These are phyloP conservation scores for Callocephalon fimbriatum DNA, from an alignment of 2,113 vertebrate species.

Conservation along the genomic window DNA sequence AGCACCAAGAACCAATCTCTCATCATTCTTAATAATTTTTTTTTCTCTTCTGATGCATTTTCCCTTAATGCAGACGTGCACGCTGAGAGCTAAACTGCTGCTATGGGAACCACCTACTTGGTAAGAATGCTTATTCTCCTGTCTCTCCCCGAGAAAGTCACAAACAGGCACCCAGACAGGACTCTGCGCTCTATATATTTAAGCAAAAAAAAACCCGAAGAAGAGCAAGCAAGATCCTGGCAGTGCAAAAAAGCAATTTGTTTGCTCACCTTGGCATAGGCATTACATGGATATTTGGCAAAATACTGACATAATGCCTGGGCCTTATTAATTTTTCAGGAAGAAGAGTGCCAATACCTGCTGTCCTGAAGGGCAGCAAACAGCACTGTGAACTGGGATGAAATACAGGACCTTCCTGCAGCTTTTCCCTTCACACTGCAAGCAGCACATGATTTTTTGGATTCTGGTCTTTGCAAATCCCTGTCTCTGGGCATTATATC, in stretches of 20 bases:
- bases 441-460: background rate
- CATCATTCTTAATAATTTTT: background rate
- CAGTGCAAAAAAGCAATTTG: background rate
- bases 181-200: background rate
- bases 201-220: background rate
- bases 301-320: background rate
- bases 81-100: background rate
- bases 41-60: background rate
- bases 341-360: background rate
- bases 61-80: background rate
- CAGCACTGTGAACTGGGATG: accelerated
- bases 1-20: background rate
- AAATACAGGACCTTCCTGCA: background rate
- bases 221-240: background rate
- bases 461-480: background rate
- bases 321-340: background rate
- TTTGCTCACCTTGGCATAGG: background rate
- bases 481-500: background rate
- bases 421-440: background rate
- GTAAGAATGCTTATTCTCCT: background rate
- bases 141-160: background rate
- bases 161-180: background rate
- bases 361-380: background rate
- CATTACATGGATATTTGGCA: background rate
- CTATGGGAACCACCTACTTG: background rate